Conservation (phyloP, 2,113 vertebrate species). For the Pleuronectes platessa region DNA sequence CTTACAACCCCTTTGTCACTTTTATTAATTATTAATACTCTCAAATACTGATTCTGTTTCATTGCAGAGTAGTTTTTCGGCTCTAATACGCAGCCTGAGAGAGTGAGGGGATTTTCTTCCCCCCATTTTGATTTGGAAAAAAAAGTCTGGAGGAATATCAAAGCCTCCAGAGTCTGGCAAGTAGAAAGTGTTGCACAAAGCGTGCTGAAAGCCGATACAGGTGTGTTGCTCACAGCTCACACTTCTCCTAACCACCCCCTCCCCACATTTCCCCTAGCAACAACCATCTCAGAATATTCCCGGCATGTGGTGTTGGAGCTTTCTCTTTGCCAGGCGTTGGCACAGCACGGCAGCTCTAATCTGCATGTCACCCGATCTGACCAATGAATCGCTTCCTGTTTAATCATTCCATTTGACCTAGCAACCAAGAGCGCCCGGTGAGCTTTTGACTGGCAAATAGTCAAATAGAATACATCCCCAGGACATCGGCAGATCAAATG, state of each 20-base stretch:
- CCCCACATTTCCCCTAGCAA: too few relatives aligned
- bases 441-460: constrained; percentile 56
- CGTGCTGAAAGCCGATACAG: constrained; percentile 33
- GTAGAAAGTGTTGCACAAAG: constrained; percentile 5
- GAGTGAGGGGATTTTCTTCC: neutral
- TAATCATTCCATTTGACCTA: constrained; percentile 69
- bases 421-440: constrained; percentile 60
- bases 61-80: constrained; percentile 22
- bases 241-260: neutral
- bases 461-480: constrained; percentile 50
- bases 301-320: constrained; percentile 38
- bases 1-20: constrained; percentile 52
- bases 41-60: constrained; percentile 37
- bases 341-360: constrained; percentile 64
- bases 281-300: constrained; percentile 30
- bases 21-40: constrained; percentile 43
- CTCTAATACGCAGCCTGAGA: constrained; percentile 3
- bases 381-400: constrained; percentile 64
- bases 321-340: constrained; percentile 52
- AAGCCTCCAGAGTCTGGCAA: neutral
- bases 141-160: neutral
- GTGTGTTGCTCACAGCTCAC: constrained; percentile 40
- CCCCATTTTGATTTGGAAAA: neutral
- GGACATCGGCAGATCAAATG: constrained; percentile 62
- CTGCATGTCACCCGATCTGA: constrained; percentile 72